Percentiles rank a stretch among this genome's conserved stretches.
Conservation (phyloP, 1,140 invertebrate species). For the Apis dorsata region DNA sequence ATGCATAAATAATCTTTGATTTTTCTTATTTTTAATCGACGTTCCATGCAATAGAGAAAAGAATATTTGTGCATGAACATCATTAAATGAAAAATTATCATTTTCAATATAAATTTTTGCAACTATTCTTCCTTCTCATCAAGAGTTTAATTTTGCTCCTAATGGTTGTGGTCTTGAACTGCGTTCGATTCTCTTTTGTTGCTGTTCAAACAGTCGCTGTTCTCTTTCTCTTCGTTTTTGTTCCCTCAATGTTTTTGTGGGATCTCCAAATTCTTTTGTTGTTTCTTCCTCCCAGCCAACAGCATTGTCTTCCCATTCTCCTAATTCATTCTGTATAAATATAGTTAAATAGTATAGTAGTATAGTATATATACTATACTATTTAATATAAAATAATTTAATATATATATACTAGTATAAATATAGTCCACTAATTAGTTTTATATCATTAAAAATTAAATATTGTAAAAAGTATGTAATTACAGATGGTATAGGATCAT, state of each 20-base stretch:
- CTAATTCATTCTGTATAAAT: conserved; percentile 70
- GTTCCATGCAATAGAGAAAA: not conserved
- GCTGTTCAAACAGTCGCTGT: conserved; percentile 76
- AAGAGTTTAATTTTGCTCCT: conserved; percentile 78
- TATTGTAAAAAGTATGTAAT: conserved; percentile 10
- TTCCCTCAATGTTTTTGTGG: conserved; percentile 75
- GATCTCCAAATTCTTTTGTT: conserved; percentile 76
- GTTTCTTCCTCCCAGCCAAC: conserved; percentile 80
- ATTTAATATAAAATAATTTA: too few species aligned
- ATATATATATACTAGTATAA: too few species aligned
- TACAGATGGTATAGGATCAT: conserved; percentile 73
- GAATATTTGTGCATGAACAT: not conserved
- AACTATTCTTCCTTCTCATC: conserved; percentile 60
- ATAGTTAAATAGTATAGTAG: too few species aligned
- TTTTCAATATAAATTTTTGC: not conserved
- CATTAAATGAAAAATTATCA: conserved; percentile 20
- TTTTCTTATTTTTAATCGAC: not conserved
- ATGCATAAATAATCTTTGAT: conserved; percentile 1
- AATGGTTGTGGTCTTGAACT: conserved; percentile 73
- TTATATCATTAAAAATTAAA: conserved; percentile 46
- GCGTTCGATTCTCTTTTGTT: conserved; percentile 78
- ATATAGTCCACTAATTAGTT: conserved; percentile 19
- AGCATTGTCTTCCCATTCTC: conserved; percentile 80
- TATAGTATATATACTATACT: too few species aligned
- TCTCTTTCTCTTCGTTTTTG: conserved; percentile 79